These are phyloP conservation scores for Andricus grossulariae DNA, from an alignment of 1,140 invertebrate species.

Conservation along the genomic window DNA sequence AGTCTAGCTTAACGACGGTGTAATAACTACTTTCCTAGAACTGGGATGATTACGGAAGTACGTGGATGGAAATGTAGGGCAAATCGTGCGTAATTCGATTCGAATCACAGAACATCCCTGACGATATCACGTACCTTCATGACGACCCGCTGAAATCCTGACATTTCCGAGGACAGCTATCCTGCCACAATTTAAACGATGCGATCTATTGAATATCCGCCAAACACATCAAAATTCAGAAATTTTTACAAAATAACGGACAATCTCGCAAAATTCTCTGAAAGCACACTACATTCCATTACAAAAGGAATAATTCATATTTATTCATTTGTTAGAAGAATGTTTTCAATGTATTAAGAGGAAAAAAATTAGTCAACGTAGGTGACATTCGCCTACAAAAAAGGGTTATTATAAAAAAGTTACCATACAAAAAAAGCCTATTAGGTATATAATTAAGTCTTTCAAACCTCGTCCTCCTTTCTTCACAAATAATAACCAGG, in stretches of 20 bases:
- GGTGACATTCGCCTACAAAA: too few species aligned
- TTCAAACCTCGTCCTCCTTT: too few species aligned
- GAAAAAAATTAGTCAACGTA: too few species aligned
- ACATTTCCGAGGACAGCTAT: slow-evolving; percentile 16
- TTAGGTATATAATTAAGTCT: too few species aligned
- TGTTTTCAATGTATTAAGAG: too few species aligned
- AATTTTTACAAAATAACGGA: not conserved
- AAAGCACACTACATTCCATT: too few species aligned
- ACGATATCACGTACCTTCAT: slow-evolving; percentile 21
- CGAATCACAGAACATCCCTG: slow-evolving; percentile 19
- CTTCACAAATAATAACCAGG: too few species aligned
- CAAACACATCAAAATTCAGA: not conserved
- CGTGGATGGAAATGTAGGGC: slow-evolving; percentile 34
- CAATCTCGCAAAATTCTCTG: not conserved
- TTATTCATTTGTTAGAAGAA: too few species aligned
- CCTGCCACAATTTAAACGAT: not conserved
- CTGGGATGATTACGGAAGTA: slow-evolving; percentile 48
- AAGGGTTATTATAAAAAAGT: too few species aligned
- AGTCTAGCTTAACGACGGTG: slow-evolving; percentile 45
- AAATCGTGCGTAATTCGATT: slow-evolving; percentile 24
- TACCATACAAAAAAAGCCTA: too few species aligned
- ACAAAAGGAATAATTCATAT: too few species aligned
- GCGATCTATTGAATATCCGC: not conserved
- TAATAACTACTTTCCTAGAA: slow-evolving; percentile 48
- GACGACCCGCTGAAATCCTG: slow-evolving; percentile 18